Evolutionary conservation across 2,797 vertebrate species (phyloP).

Genomic region (Malurus leucopterus): DNA sequence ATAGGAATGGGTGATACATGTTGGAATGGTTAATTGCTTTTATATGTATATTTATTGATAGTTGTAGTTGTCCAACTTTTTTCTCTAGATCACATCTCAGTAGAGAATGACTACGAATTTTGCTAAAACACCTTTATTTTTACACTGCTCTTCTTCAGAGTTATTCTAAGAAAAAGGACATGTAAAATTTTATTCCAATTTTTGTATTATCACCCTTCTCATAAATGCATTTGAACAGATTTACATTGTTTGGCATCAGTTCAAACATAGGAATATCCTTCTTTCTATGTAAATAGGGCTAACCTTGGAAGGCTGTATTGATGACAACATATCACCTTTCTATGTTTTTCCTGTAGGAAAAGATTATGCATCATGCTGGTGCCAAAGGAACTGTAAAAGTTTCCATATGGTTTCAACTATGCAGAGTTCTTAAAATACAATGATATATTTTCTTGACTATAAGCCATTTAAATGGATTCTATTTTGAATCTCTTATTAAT

Average conservation of each 20-base stretch:
- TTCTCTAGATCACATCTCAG: background rate
- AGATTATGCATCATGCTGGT: background rate
- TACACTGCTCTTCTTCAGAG: background rate
- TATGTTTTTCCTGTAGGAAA: background rate
- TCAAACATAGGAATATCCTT: background rate
- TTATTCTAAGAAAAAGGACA: background rate
- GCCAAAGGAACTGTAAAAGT: background rate
- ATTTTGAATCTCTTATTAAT: background rate
- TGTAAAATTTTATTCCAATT: background rate
- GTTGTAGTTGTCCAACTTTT: background rate
- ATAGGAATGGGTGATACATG: background rate
- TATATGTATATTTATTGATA: background rate
- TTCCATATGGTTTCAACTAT: slow-evolving; percentile 23
- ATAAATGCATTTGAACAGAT: background rate
- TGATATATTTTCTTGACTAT: slow-evolving; percentile 4
- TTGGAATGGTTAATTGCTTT: background rate
- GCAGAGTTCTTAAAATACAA: background rate
- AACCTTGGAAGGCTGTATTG: background rate
- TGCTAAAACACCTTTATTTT: background rate
- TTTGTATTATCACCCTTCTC: background rate
- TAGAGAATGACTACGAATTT: background rate
- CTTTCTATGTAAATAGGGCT: background rate
- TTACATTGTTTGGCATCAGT: background rate
- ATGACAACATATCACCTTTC: background rate
- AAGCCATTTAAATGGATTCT: background rate